Evolutionary conservation across 2,888 invertebrate species (phyloP).

Genomic region (Yponomeuta plumbellus): DNA sequence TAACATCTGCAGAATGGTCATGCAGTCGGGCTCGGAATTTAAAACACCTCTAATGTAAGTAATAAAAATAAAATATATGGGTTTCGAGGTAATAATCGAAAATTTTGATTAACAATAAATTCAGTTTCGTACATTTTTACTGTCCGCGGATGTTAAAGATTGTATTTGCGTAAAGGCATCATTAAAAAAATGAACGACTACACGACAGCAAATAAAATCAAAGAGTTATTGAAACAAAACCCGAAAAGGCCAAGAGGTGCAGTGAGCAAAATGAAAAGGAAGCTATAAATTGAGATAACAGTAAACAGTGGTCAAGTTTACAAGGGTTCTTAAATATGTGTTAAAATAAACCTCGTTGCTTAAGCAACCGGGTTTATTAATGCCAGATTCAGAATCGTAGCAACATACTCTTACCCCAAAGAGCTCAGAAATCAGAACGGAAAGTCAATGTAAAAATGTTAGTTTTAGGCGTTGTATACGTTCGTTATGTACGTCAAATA

Average conservation of each 20-base stretch:
- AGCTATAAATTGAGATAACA: not conserved
- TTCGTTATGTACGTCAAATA: too few relatives aligned
- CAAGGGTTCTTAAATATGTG: not conserved
- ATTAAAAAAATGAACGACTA: not conserved
- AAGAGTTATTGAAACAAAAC: not conserved
- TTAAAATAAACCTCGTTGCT: too few relatives aligned
- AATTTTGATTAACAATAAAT: not conserved
- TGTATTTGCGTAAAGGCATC: not conserved
- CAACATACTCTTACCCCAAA: too few relatives aligned
- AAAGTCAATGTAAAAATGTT: too few relatives aligned
- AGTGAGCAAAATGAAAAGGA: not conserved
- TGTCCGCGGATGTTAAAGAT: not conserved
- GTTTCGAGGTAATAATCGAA: not conserved
- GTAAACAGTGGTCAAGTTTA: not conserved
- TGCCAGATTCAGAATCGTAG: too few relatives aligned
- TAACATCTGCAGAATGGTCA: too few relatives aligned
- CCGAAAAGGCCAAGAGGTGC: not conserved
- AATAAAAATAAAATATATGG: not conserved
- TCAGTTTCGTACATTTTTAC: not conserved
- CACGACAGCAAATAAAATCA: not conserved
- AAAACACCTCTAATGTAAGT: not conserved
- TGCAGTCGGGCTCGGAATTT: too few relatives aligned
- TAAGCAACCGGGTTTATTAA: too few relatives aligned
- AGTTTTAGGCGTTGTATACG: too few relatives aligned
- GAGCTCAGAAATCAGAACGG: too few relatives aligned